Conservation (phyloP, 2,797 vertebrate species). For the Notamacropus eugenii region DNA sequence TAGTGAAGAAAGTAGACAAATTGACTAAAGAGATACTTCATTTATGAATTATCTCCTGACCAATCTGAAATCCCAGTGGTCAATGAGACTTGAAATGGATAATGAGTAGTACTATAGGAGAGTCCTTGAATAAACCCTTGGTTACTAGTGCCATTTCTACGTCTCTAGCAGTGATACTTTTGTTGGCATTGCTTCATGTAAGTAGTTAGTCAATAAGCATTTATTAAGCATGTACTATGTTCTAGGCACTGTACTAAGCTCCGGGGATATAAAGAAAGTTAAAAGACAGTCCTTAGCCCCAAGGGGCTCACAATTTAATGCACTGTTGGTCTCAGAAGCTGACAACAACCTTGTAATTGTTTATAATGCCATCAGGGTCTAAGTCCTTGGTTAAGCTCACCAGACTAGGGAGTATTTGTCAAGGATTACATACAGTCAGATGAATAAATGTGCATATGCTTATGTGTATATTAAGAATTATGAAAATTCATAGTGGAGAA, state of each 20-base stretch:
- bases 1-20: neutral
- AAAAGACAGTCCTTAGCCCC: neutral
- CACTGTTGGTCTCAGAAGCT: neutral
- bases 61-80: neutral
- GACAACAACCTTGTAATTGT: neutral
- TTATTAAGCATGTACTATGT: neutral
- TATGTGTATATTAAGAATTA: neutral
- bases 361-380: neutral
- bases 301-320: neutral
- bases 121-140: neutral
- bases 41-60: neutral
- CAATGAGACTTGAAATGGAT: neutral
- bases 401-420: neutral
- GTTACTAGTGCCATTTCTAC: neutral
- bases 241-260: neutral
- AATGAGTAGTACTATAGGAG: neutral
- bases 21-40: neutral
- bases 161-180: neutral
- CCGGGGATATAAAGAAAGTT: neutral
- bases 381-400: neutral
- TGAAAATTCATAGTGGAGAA: neutral
- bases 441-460: neutral
- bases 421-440: neutral
- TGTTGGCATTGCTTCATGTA: neutral
- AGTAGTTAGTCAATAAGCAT: neutral